Evolutionary conservation across 2,797 vertebrate species (phyloP), one percentile per base, ranked within the genome.

Genomic region (Gallirallus australis): DNA sequence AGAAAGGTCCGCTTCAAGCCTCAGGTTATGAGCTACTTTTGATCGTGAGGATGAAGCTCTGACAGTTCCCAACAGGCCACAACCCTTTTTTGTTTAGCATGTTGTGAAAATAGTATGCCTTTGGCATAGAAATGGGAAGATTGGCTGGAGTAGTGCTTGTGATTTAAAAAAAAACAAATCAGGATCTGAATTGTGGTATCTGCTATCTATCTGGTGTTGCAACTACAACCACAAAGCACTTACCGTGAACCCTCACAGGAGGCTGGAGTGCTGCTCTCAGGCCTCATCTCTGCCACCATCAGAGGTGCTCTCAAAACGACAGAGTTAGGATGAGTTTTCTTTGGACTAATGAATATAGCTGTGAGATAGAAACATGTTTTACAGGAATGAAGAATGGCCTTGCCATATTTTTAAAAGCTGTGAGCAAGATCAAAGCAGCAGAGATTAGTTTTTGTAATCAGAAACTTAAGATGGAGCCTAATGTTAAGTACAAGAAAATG

Each of bases 191-290:
- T 8, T 30, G 50, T 33, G 17, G 20, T 31, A 40, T 57, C 24
- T 69, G 7, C 45, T 25, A 4, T 33, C 45, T 25, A 5, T 33
- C n/a, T 37, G 39, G 64, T 72, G 61, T 20, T 73, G 37, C 24
- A 65, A 37, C 23, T 60, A 12, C 42, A 72, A 8, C 31, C n/a
- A 28, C 23, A 3, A 37, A 66, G 39, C 27, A 27, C 16, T 25
- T 56, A 19, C 21, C 8, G 2, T 0, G 33, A 35, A 12, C 50
- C 42, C 25, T 35, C 1, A 0, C 8, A 4, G 12, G 48, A 56
- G 57, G 25, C 40, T 6, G 6, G 33, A 9, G 20, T 31, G 68
- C 68, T 63, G 57, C 57, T 61, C 42, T 45, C 47, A 8, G 57
- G 31, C 31, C 16, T 12, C 24, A 4, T 11, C 57, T 31, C 20